These are phyloP conservation scores for Melanophora roralis DNA, from an alignment of 2,888 invertebrate genomes.

Conservation along the genomic window DNA sequence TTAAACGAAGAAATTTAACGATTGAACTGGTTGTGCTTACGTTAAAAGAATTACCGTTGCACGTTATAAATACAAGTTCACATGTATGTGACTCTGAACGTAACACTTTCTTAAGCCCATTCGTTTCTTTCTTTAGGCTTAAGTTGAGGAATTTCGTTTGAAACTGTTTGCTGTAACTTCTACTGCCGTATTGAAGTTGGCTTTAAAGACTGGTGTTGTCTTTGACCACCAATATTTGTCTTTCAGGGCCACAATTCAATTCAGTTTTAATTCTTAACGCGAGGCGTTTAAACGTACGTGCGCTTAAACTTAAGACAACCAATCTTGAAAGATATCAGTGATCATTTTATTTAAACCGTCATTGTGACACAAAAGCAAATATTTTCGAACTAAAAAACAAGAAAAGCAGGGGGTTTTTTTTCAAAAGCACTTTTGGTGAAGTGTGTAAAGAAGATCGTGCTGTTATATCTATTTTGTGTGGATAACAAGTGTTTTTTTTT, in stretches of 20 bases:
- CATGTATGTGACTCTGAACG: neutral
- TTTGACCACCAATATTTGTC: conserved; percentile 61
- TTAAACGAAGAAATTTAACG: conserved; percentile 33
- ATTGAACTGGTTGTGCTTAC: neutral
- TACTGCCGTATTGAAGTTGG: conserved; percentile 22
- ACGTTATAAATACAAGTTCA: neutral
- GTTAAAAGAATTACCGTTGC: conserved; percentile 1
- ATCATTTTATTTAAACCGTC: neutral
- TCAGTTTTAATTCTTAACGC: conserved; percentile 72
- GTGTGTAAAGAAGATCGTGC: neutral
- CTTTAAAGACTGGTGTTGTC: conserved; percentile 15
- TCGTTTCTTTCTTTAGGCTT: conserved; percentile 3
- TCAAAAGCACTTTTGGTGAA: conserved; percentile 34
- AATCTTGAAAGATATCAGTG: neutral
- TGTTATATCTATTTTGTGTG: neutral
- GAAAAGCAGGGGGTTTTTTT: conserved; percentile 45
- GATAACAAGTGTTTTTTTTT: conserved; percentile 17
- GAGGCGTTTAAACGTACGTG: conserved; percentile 65
- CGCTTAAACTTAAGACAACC: conserved; percentile 40
- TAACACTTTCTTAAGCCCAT: conserved; percentile 3
- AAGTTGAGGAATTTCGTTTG: conserved; percentile 21
- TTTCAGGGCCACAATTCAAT: conserved; percentile 66
- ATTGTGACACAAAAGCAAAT: neutral
- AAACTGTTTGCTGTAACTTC: neutral
- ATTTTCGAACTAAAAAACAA: neutral